phyloP scores from a whole-genome alignment of 2,888 invertebrate species.

The Imbricaverruca yamaguchii region DNA sequence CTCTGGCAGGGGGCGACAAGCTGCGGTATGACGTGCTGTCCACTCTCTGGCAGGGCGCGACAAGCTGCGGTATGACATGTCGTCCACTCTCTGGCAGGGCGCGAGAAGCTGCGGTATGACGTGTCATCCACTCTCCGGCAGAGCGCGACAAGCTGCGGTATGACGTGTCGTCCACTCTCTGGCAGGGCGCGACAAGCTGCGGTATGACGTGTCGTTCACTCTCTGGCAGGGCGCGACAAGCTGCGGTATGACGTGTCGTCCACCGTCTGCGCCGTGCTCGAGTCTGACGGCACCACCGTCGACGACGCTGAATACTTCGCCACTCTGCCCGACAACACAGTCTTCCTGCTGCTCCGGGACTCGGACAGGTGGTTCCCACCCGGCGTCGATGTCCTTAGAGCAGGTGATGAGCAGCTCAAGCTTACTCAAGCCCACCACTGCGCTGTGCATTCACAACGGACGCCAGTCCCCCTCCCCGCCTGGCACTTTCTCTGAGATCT shows the following conservation, averaged over 20 bases:
- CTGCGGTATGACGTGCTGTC: no score
- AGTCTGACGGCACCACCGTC: slow-evolving; percentile 93
- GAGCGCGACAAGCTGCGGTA: no score
- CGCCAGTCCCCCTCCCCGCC: no score
- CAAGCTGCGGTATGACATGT: not conserved
- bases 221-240: not conserved
- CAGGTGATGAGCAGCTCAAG: slow-evolving; percentile 52
- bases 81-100: slow-evolving; percentile 46
- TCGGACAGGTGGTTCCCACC: slow-evolving; percentile 91
- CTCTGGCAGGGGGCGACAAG: no score
- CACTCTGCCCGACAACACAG: slow-evolving; percentile 83
- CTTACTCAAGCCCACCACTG: no score
- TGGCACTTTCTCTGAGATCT: no score
- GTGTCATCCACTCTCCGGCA: no score
- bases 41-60: not conserved
- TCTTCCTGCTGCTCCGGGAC: slow-evolving; percentile 75
- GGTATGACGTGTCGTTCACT: no score
- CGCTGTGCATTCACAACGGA: no score
- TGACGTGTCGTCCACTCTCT: no score
- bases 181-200: no score
- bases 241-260: not conserved
- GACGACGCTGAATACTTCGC: slow-evolving; percentile 95
- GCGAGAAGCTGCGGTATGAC: no score
- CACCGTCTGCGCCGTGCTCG: slow-evolving; percentile 54
- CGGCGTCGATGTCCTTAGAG: slow-evolving; percentile 88